Evolutionary conservation across 2,888 invertebrate genomes (phyloP).

Genomic region (Idaea dimidiata): DNA sequence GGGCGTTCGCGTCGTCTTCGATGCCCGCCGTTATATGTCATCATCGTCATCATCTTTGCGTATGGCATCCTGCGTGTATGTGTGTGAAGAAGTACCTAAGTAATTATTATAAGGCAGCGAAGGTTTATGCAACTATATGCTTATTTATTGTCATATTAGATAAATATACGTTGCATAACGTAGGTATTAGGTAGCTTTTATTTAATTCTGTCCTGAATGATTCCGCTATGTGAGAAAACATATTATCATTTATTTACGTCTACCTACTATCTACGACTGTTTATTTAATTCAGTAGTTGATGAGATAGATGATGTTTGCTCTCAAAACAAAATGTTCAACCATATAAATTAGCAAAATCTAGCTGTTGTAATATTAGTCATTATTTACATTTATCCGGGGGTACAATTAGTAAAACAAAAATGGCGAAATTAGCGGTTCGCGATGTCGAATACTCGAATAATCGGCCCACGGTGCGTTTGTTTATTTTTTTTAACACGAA

Average conservation of each 20-base stretch:
- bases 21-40: too few relatives aligned
- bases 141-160: too few relatives aligned
- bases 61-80: too few relatives aligned
- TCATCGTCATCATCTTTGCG: too few relatives aligned
- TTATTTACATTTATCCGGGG: constrained; percentile 17
- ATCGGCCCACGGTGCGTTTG: constrained; percentile 29
- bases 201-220: neutral
- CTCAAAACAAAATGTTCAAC: constrained; percentile 28
- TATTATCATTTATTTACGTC: constrained; percentile 16
- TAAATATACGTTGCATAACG: too few relatives aligned
- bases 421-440: constrained; percentile 19
- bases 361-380: constrained; percentile 22
- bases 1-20: too few relatives aligned
- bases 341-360: constrained; percentile 25
- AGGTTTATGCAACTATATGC: too few relatives aligned
- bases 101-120: too few relatives aligned
- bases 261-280: constrained; percentile 10
- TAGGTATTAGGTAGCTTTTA: neutral
- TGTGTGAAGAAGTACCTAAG: too few relatives aligned
- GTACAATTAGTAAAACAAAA: constrained; percentile 24
- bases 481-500: neutral
- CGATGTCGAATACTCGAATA: constrained; percentile 27
- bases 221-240: neutral
- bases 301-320: constrained; percentile 31
- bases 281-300: constrained; percentile 17